Evolutionary conservation across 1,140 invertebrate species (phyloP).

Genomic region (Polyergus mexicanus): DNA sequence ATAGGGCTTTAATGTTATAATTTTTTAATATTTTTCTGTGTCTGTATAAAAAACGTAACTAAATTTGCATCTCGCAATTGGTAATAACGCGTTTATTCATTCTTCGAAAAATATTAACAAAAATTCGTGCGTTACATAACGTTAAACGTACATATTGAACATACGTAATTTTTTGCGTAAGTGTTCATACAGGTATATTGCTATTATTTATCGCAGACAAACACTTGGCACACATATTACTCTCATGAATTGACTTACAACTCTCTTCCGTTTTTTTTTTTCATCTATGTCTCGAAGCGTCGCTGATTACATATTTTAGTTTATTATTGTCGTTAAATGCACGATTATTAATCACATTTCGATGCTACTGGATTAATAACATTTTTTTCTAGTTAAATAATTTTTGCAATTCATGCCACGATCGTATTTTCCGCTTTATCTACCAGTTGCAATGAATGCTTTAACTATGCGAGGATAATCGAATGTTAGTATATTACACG

Average conservation of each 20-base stretch:
- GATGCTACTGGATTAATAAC: conserved; percentile 70
- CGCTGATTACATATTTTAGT: conserved; percentile 29
- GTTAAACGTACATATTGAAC: background rate
- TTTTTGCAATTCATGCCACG: conserved; percentile 83
- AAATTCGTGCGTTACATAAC: conserved; percentile 9
- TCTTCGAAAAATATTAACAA: background rate
- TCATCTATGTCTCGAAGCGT: background rate
- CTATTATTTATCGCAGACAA: conserved; percentile 35
- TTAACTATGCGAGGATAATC: conserved; percentile 85
- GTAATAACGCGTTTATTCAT: background rate
- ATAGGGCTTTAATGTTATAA: conserved; percentile 2
- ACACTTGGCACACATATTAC: conserved; percentile 12
- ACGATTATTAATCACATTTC: conserved; percentile 25
- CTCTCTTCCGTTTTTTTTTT: conserved; percentile 15
- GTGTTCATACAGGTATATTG: conserved; percentile 19
- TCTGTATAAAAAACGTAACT: background rate
- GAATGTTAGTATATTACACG: conserved; percentile 74
- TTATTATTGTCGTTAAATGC: conserved; percentile 26
- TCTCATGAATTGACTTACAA: conserved; percentile 4
- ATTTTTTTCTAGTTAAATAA: conserved; percentile 63
- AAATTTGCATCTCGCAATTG: background rate
- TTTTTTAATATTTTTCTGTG: background rate
- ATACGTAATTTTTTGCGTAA: background rate
- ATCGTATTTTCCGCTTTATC: conserved; percentile 74
- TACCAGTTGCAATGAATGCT: conserved; percentile 81